Conservation (phyloP, 2,888 invertebrate genomes). For the Troglohyphantes excavatus region DNA sequence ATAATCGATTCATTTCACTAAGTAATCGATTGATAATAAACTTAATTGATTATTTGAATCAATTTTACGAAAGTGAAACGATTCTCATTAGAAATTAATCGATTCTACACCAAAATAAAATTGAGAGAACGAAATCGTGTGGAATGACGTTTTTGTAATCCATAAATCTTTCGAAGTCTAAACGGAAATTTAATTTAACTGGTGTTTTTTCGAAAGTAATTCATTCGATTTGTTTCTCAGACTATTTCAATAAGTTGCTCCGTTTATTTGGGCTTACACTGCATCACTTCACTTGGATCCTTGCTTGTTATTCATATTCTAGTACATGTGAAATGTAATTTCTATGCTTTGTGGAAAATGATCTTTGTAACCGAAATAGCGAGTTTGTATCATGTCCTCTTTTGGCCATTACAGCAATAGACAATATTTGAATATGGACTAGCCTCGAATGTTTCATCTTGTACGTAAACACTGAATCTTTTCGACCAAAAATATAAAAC, state of each 20-base stretch:
- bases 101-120: background rate
- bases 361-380: no score
- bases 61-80: background rate
- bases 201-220: slow-evolving; percentile 7
- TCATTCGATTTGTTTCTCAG: background rate
- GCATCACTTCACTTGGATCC: background rate
- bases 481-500: no score
- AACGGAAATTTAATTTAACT: slow-evolving; percentile 15
- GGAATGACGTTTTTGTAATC: slow-evolving; percentile 23
- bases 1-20: slow-evolving; percentile 21
- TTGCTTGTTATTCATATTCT: background rate
- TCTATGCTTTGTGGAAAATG: background rate
- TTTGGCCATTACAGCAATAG: no score
- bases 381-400: no score
- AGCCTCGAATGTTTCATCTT: no score
- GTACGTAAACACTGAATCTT: no score
- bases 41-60: no score
- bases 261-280: background rate
- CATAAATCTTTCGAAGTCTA: background rate
- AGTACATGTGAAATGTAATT: background rate
- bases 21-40: slow-evolving; percentile 20
- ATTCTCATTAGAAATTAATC: background rate
- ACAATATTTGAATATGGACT: no score
- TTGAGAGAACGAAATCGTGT: slow-evolving; percentile 27
- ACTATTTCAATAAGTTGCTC: background rate